phyloP scores from a whole-genome alignment of 2,888 invertebrate species.

The Drosophila yooni region DNA sequence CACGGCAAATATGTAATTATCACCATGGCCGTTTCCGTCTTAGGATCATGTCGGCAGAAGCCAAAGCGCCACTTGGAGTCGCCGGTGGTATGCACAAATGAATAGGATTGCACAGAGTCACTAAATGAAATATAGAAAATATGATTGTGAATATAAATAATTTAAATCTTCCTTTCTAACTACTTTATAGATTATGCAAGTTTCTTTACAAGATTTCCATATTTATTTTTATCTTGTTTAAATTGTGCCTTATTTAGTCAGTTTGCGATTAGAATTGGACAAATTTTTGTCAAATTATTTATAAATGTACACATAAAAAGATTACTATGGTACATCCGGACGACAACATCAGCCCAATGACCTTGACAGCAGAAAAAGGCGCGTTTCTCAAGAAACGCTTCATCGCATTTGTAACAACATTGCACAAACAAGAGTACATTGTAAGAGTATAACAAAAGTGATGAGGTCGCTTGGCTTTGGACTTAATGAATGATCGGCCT shows the following conservation, averaged over 20 bases:
- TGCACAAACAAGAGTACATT: conserved; percentile 1
- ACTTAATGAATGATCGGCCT: conserved; percentile 38
- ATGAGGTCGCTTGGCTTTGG: conserved; percentile 14
- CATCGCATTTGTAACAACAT: conserved; percentile 31
- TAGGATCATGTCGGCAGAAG: conserved; percentile 97
- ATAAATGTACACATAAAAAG: conserved; percentile 2
- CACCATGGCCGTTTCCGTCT: conserved; percentile 93
- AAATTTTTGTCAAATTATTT: background rate
- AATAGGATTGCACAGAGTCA: conserved; percentile 95
- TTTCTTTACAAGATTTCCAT: background rate
- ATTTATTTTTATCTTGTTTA: background rate
- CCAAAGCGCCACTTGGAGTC: conserved; percentile 99
- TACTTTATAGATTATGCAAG: background rate
- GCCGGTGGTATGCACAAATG: conserved; percentile 97
- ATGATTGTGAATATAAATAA: background rate
- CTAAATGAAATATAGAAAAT: conserved; percentile 85
- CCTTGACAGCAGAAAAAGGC: conserved; percentile 37
- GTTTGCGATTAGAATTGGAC: conserved; percentile 6
- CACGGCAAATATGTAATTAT: conserved; percentile 96
- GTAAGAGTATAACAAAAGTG: background rate
- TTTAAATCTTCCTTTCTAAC: background rate
- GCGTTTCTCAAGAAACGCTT: conserved; percentile 38
- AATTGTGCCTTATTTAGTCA: background rate
- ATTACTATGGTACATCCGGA: conserved; percentile 42
- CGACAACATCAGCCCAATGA: conserved; percentile 31